Evolutionary conservation across 2,797 vertebrate species (phyloP).

Genomic region (Hoplostethus atlanticus): DNA sequence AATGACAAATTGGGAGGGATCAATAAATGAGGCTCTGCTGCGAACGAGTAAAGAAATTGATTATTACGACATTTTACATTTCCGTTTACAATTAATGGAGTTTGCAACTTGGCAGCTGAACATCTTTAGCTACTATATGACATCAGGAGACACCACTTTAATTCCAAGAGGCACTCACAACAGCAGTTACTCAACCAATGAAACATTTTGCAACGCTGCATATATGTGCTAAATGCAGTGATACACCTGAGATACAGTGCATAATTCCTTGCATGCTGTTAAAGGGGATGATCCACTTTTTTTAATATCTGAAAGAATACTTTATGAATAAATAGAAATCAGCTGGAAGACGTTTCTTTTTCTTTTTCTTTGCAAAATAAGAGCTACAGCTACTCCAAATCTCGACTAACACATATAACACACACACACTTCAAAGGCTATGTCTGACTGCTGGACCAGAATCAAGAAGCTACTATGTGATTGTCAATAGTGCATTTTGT

Average conservation of each 20-base stretch:
- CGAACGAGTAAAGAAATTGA: too few species aligned
- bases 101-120: neutral
- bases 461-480: slow-evolving; percentile 60
- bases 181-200: slow-evolving; percentile 27
- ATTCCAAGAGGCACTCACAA: slow-evolving; percentile 42
- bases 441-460: slow-evolving; percentile 44
- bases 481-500: slow-evolving; percentile 72
- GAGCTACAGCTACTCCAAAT: slow-evolving; percentile 49
- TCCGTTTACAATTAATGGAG: neutral
- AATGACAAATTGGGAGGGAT: too few species aligned
- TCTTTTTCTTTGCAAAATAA: slow-evolving; percentile 29
- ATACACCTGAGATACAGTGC: slow-evolving; percentile 70
- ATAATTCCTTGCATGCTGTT: slow-evolving; percentile 53
- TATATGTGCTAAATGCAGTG: slow-evolving; percentile 43
- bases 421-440: slow-evolving; percentile 22
- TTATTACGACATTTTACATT: neutral
- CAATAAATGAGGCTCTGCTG: too few species aligned
- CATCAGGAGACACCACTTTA: slow-evolving; percentile 31
- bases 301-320: slow-evolving; percentile 33
- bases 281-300: slow-evolving; percentile 32
- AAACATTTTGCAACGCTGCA: slow-evolving; percentile 47
- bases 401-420: slow-evolving; percentile 19
- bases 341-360: slow-evolving; percentile 56
- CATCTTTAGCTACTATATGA: too few species aligned
- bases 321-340: slow-evolving; percentile 62